These are phyloP conservation scores for Hermaeophaga mercurialis DNA, from an alignment of 2,888 invertebrate genomes.

Conservation along the genomic window DNA sequence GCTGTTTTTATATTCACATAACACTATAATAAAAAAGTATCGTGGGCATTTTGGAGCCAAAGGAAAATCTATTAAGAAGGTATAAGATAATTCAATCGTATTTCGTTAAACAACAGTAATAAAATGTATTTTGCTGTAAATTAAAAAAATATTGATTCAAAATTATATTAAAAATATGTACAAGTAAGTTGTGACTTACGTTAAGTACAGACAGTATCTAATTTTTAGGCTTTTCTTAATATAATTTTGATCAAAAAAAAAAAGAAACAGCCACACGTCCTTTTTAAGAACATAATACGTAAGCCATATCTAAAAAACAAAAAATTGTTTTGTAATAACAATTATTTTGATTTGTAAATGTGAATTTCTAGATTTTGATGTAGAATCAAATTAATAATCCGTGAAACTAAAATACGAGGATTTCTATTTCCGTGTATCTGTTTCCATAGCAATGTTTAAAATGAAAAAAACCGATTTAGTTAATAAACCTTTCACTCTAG, in stretches of 20 bases:
- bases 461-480: conserved; percentile 1
- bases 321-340: too few species aligned
- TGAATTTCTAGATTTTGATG: too few species aligned
- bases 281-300: too few species aligned
- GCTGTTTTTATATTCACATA: conserved; percentile 11
- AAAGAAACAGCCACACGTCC: conserved; percentile 5
- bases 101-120: conserved; percentile 13
- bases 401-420: too few species aligned
- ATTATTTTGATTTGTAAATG: too few species aligned
- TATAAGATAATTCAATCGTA: conserved; percentile 5
- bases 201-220: neutral
- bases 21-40: conserved; percentile 16
- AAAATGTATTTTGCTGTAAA: conserved; percentile 13
- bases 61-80: conserved; percentile 14
- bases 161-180: conserved; percentile 4
- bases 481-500: conserved; percentile 16
- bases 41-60: conserved; percentile 11
- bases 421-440: too few species aligned
- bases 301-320: too few species aligned
- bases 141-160: conserved; percentile 6
- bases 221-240: neutral
- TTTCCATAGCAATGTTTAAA: neutral
- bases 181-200: neutral
- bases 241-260: conserved; percentile 1
- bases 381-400: too few species aligned